These are phyloP conservation scores for Morpho achilles DNA, from an alignment of 2,888 invertebrate genomes.

Conservation along the genomic window DNA sequence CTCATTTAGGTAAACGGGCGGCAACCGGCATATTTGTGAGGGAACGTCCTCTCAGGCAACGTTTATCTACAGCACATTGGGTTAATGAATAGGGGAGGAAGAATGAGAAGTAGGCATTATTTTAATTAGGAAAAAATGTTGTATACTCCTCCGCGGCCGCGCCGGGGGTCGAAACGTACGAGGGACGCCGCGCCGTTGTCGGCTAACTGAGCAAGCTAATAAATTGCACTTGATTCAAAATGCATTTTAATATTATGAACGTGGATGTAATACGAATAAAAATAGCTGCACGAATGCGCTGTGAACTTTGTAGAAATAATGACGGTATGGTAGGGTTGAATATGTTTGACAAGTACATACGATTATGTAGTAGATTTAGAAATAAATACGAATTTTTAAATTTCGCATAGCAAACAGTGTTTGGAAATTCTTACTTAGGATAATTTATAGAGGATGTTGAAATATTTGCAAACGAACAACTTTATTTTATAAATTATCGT, in stretches of 20 bases:
- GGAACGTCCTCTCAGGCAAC: constrained; percentile 60
- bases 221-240: constrained; percentile 44
- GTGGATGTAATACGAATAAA: constrained; percentile 14
- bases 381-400: too few species aligned
- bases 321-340: constrained; percentile 9
- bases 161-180: constrained; percentile 30
- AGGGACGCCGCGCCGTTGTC: constrained; percentile 28
- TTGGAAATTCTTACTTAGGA: too few species aligned
- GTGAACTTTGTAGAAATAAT: constrained; percentile 16
- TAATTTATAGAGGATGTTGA: too few species aligned
- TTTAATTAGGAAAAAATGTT: constrained; percentile 74
- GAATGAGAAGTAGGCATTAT: constrained; percentile 71
- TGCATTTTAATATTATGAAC: constrained; percentile 28
- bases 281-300: constrained; percentile 14
- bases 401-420: too few species aligned
- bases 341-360: constrained; percentile 3
- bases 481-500: too few species aligned
- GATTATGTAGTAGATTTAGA: too few species aligned
- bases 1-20: constrained; percentile 56
- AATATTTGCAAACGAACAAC: too few species aligned
- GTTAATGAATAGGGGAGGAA: constrained; percentile 70
- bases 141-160: constrained; percentile 43
- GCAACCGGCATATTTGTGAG: constrained; percentile 64
- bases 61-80: constrained; percentile 74
- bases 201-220: constrained; percentile 40